phyloP scores from a whole-genome alignment of 2,797 vertebrate species.

The Rousettus madagascariensis region DNA sequence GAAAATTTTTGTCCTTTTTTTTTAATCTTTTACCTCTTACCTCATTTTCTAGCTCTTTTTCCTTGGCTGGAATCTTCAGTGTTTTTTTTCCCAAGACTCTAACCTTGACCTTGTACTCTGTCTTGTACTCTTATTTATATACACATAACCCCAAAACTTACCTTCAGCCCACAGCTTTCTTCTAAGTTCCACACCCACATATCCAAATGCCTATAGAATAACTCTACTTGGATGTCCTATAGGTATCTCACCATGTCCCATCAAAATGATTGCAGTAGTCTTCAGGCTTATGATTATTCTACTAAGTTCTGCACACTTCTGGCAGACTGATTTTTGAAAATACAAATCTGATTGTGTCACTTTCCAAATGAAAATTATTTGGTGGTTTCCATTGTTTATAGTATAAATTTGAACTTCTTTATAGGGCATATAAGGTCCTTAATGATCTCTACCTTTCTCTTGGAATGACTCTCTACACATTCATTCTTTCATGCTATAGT shows the following conservation, averaged over 20 bases:
- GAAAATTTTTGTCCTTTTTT: background rate
- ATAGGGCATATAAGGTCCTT: background rate
- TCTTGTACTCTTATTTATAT: background rate
- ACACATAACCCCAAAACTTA: background rate
- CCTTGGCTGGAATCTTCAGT: background rate
- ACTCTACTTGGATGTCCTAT: background rate
- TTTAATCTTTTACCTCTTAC: constrained; percentile 11
- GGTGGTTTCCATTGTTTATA: background rate
- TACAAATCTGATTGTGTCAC: background rate
- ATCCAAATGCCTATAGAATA: background rate
- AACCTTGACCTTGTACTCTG: background rate
- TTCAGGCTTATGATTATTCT: background rate
- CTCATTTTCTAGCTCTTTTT: constrained; percentile 24
- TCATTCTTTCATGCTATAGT: background rate
- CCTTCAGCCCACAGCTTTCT: background rate
- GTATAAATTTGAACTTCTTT: constrained; percentile 2
- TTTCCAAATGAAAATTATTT: background rate
- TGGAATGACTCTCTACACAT: background rate
- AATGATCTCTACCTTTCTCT: background rate
- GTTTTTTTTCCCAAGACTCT: constrained; percentile 22
- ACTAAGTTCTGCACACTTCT: background rate
- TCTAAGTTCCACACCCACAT: background rate
- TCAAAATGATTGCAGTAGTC: background rate
- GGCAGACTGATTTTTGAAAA: background rate
- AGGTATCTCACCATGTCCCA: background rate